Evolutionary conservation across 2,888 invertebrate genomes (phyloP).

Genomic region (Megalurothrips usitatus): DNA sequence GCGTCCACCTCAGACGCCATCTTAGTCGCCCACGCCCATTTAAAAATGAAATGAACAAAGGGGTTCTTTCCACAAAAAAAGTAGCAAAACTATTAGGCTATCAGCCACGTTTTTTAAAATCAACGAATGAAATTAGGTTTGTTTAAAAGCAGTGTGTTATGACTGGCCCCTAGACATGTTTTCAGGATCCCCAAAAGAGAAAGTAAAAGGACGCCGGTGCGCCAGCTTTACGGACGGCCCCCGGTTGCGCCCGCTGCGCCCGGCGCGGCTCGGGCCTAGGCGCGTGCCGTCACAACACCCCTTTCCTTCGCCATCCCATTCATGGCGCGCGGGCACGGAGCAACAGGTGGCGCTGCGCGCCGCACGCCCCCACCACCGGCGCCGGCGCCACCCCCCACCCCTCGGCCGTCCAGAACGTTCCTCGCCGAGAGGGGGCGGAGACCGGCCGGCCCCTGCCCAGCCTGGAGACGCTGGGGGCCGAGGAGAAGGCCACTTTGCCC

Average conservation of each 20-base stretch:
- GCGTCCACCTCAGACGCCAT: too few species aligned
- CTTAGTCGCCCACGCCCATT: too few species aligned
- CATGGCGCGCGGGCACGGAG: slow-evolving; percentile 46
- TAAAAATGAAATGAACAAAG: too few species aligned
- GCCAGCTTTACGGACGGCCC: background rate
- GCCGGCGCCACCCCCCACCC: slow-evolving; percentile 40
- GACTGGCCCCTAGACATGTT: too few species aligned
- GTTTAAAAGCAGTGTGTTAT: too few species aligned
- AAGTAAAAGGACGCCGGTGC: too few species aligned
- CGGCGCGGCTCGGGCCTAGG: background rate
- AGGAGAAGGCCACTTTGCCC: background rate
- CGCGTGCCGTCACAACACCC: slow-evolving; percentile 9
- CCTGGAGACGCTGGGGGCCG: background rate
- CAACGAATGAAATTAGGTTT: too few species aligned
- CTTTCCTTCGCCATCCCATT: slow-evolving; percentile 45
- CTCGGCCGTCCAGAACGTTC: slow-evolving; percentile 39
- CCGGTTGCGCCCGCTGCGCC: background rate
- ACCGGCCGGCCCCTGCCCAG: background rate
- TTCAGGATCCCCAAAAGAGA: too few species aligned
- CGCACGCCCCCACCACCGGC: slow-evolving; percentile 49
- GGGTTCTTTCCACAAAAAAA: too few species aligned
- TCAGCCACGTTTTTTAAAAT: too few species aligned
- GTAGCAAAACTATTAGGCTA: too few species aligned
- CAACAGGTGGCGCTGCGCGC: slow-evolving; percentile 50
- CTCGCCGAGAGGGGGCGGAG: background rate